Conservation (phyloP, 2,113 vertebrate species). For the Dromas ardeola region DNA sequence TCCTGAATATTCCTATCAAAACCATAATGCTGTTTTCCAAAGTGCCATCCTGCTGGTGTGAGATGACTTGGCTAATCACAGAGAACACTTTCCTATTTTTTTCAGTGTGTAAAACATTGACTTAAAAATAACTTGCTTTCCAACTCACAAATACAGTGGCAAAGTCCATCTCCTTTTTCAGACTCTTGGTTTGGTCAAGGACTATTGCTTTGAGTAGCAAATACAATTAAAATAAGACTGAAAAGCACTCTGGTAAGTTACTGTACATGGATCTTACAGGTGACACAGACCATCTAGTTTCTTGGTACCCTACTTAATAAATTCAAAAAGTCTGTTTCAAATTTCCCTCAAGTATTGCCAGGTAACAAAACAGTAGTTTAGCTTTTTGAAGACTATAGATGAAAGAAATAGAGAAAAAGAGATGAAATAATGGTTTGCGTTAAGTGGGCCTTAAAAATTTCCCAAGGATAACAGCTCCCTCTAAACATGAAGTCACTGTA, state of each 20-base stretch:
- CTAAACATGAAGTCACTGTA: not conserved
- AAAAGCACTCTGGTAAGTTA: not conserved
- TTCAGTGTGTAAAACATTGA: not conserved
- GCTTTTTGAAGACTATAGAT: not conserved
- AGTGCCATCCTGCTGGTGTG: not conserved
- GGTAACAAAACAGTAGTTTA: not conserved
- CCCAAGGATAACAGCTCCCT: not conserved
- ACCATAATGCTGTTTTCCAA: not conserved
- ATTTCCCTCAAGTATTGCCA: not conserved
- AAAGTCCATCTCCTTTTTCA: not conserved
- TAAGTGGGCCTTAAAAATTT: not conserved
- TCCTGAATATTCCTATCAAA: not conserved
- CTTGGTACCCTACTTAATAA: not conserved
- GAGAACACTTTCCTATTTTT: not conserved
- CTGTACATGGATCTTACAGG: not conserved
- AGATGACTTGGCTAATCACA: not conserved
- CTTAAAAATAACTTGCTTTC: not conserved
- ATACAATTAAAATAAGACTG: not conserved
- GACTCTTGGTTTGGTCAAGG: not conserved
- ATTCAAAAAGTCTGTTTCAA: not conserved
- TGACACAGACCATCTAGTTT: not conserved
- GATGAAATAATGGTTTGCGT: not conserved
- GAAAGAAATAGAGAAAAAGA: not conserved
- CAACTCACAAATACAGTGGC: not conserved
- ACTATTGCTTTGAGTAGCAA: not conserved